Percentiles rank a stretch among this genome's conserved stretches.
Evolutionary conservation across 2,888 invertebrate genomes (phyloP).

Genomic region (Chymomyza fuscimana): DNA sequence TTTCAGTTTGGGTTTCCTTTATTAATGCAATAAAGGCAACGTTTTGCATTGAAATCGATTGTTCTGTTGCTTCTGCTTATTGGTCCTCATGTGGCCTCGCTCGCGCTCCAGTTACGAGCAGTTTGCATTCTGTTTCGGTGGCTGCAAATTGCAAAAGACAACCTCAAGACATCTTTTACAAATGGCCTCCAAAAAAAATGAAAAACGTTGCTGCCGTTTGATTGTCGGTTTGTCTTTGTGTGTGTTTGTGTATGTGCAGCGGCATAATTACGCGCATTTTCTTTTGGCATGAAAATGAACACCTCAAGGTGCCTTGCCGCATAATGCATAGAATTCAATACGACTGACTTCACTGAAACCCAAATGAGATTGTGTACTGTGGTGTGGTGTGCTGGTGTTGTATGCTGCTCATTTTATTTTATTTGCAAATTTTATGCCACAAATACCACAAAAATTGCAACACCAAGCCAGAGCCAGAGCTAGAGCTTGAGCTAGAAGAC

Average conservation of each 20-base stretch:
- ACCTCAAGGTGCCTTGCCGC: slow-evolving; percentile 63
- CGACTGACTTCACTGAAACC: slow-evolving; percentile 31
- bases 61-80: neutral
- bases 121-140: neutral
- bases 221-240: slow-evolving; percentile 1
- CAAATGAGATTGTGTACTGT: slow-evolving; percentile 51
- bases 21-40: slow-evolving; percentile 52
- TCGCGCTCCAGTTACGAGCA: neutral
- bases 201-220: slow-evolving; percentile 40
- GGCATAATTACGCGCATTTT: slow-evolving; percentile 71
- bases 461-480: slow-evolving; percentile 24
- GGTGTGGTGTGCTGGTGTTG: slow-evolving; percentile 2
- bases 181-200: slow-evolving; percentile 57
- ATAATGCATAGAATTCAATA: slow-evolving; percentile 69
- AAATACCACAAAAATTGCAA: slow-evolving; percentile 74
- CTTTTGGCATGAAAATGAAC: slow-evolving; percentile 72
- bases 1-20: slow-evolving; percentile 2
- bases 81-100: neutral
- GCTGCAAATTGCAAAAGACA: slow-evolving; percentile 6
- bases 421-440: slow-evolving; percentile 67
- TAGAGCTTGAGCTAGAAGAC: neutral
- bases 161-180: slow-evolving; percentile 46
- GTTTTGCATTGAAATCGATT: slow-evolving; percentile 16
- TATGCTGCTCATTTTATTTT: slow-evolving; percentile 65
- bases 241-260: neutral